phyloP scores from a whole-genome alignment of 2,888 invertebrate species.

The Blera fallax region DNA sequence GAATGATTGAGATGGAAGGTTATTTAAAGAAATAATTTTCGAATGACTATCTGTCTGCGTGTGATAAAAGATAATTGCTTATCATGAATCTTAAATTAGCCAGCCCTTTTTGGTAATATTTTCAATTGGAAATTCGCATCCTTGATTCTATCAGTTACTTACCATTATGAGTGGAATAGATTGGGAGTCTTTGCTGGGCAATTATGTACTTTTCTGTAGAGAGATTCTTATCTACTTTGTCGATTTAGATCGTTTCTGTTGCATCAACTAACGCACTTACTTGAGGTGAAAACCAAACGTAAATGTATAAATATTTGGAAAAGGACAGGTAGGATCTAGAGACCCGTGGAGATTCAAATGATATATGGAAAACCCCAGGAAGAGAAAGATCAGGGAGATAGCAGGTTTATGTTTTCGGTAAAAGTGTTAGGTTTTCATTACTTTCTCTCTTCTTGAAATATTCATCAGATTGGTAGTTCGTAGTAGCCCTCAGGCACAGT shows the following conservation, averaged over 20 bases:
- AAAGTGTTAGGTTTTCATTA: slow-evolving; percentile 34
- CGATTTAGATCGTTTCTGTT: slow-evolving; percentile 26
- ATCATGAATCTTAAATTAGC: slow-evolving; percentile 61
- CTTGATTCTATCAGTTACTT: slow-evolving; percentile 29
- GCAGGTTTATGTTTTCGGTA: background rate
- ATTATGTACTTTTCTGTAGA: slow-evolving; percentile 34
- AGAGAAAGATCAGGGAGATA: slow-evolving; percentile 1
- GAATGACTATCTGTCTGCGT: slow-evolving; percentile 45
- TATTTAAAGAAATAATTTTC: slow-evolving; percentile 53
- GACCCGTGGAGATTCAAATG: slow-evolving; percentile 16
- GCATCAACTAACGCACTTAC: slow-evolving; percentile 26
- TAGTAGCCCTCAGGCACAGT: background rate
- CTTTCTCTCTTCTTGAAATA: background rate
- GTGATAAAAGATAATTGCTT: slow-evolving; percentile 53
- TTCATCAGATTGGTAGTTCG: background rate
- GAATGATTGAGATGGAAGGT: slow-evolving; percentile 43
- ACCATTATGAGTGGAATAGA: background rate
- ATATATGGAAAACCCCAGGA: background rate
- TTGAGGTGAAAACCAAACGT: background rate
- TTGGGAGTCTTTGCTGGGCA: slow-evolving; percentile 16
- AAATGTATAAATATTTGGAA: background rate
- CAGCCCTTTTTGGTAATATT: slow-evolving; percentile 49
- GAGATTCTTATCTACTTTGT: background rate
- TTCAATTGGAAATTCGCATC: slow-evolving; percentile 8
- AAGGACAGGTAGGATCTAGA: slow-evolving; percentile 5